Conservation (phyloP, 2,888 invertebrate genomes). For the Eudemis profundana region DNA sequence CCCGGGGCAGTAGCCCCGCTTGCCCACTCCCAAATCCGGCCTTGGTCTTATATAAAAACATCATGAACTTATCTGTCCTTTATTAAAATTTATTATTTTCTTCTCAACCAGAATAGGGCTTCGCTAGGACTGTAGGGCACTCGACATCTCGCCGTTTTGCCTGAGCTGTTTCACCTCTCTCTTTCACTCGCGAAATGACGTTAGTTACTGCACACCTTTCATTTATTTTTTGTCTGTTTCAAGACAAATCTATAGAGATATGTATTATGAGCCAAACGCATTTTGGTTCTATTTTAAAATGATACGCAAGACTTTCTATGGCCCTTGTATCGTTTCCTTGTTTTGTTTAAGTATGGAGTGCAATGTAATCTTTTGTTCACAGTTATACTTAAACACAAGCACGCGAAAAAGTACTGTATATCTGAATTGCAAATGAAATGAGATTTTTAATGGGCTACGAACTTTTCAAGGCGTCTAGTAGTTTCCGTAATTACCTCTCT, state of each 20-base stretch:
- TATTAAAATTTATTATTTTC: background rate
- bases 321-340: too few species aligned
- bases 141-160: conserved; percentile 30
- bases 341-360: too few species aligned
- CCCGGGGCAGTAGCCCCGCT: too few species aligned
- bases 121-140: conserved; percentile 16
- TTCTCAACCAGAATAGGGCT: conserved; percentile 14
- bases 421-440: conserved; percentile 33
- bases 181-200: conserved; percentile 18
- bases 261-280: background rate
- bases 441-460: conserved; percentile 27
- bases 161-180: conserved; percentile 22
- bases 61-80: too few species aligned
- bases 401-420: conserved; percentile 1
- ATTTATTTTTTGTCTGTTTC: conserved; percentile 5
- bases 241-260: background rate
- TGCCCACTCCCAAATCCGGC: too few species aligned
- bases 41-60: too few species aligned
- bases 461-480: conserved; percentile 15
- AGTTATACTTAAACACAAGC: background rate
- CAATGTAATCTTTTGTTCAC: too few species aligned
- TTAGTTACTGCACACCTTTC: conserved; percentile 8
- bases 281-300: too few species aligned
- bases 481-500: conserved; percentile 15
- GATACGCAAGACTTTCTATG: too few species aligned